Evolutionary conservation across 2,888 invertebrate species (phyloP).

Genomic region (Epiblema foenella): DNA sequence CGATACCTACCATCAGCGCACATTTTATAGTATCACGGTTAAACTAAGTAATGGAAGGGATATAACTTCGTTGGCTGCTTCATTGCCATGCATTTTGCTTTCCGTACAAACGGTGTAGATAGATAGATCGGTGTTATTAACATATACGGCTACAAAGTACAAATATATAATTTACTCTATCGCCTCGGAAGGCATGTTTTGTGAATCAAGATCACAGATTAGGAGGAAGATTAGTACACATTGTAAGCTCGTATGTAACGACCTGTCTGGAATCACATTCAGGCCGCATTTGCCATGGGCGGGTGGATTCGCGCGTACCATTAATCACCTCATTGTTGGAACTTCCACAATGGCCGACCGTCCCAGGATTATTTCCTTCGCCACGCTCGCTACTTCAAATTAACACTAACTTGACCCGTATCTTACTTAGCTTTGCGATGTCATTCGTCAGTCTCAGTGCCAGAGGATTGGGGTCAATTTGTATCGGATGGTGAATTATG

Average conservation of each 20-base stretch:
- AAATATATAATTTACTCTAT: not conserved
- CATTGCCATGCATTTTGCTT: too few relatives aligned
- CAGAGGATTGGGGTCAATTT: conserved; percentile 11
- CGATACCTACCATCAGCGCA: too few relatives aligned
- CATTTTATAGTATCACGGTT: too few relatives aligned
- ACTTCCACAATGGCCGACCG: conserved; percentile 33
- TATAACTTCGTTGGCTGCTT: too few relatives aligned
- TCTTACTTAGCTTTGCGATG: conserved; percentile 22
- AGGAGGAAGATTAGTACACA: not conserved
- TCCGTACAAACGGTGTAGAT: too few relatives aligned
- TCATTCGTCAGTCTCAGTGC: conserved; percentile 31
- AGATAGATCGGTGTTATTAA: too few relatives aligned
- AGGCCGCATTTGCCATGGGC: conserved; percentile 31
- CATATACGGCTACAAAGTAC: too few relatives aligned
- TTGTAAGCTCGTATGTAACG: conserved; percentile 21
- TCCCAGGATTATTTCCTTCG: conserved; percentile 40
- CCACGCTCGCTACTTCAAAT: conserved; percentile 25
- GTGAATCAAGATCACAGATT: not conserved
- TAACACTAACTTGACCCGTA: conserved; percentile 41
- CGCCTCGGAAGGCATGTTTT: not conserved
- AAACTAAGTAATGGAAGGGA: too few relatives aligned
- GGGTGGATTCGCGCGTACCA: conserved; percentile 33
- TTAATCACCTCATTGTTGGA: conserved; percentile 43
- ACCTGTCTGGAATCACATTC: conserved; percentile 22
- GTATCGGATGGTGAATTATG: not conserved